A percentile compares a stretch with the other conserved stretches of the same genome.
Conservation (phyloP, 2,888 invertebrate genomes). For the Nephrocerus scutellatus region DNA sequence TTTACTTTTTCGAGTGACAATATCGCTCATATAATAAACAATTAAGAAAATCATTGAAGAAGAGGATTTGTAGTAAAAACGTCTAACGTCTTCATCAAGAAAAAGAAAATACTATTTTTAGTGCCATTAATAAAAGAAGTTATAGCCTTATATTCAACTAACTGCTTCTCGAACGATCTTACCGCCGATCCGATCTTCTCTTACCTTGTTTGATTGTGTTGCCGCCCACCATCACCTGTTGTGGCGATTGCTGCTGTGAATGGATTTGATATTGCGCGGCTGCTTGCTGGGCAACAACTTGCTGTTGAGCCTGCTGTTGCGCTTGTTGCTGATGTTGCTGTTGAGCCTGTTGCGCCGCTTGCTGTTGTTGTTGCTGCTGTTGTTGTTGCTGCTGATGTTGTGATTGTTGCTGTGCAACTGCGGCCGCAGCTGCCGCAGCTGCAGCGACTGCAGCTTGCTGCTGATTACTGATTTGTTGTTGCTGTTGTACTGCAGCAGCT, state of each 20-base stretch:
- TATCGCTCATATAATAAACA: too few relatives aligned
- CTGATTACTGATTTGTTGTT: slow-evolving; percentile 37
- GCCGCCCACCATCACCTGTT: slow-evolving; percentile 41
- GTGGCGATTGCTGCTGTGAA: slow-evolving; percentile 47
- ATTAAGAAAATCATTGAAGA: too few relatives aligned
- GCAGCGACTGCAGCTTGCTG: slow-evolving; percentile 23
- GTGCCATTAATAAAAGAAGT: too few relatives aligned
- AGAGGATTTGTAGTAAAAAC: too few relatives aligned
- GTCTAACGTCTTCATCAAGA: too few relatives aligned
- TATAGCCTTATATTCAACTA: too few relatives aligned
- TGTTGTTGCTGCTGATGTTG: slow-evolving; percentile 27
- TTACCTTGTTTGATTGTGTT: slow-evolving; percentile 47
- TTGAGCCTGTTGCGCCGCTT: slow-evolving; percentile 32
- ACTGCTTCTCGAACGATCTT: too few relatives aligned
- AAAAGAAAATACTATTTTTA: too few relatives aligned
- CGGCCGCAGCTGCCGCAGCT: slow-evolving; percentile 16
- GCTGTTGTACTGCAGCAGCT: slow-evolving; percentile 21
- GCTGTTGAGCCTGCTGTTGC: slow-evolving; percentile 26
- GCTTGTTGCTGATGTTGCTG: slow-evolving; percentile 26
- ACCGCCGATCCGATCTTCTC: too few relatives aligned
- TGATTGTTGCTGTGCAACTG: slow-evolving; percentile 6
- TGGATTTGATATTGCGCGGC: slow-evolving; percentile 46
- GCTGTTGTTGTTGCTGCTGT: slow-evolving; percentile 38
- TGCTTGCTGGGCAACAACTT: slow-evolving; percentile 32
- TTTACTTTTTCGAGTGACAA: too few relatives aligned